Evolutionary conservation across 2,888 invertebrate species (phyloP).

Genomic region (Agrochola litura): DNA sequence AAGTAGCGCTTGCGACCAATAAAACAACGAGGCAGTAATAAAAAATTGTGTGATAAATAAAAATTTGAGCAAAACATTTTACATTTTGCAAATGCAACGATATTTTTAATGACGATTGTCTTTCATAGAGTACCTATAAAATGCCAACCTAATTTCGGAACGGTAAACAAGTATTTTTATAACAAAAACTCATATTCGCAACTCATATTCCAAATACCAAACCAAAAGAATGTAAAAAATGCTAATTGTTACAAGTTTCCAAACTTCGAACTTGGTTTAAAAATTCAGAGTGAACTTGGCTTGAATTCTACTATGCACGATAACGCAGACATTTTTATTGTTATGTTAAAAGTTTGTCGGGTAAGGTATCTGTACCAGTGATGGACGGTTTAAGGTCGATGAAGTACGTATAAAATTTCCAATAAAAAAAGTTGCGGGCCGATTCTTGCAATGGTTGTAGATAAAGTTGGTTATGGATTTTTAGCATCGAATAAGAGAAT

Average conservation of each 20-base stretch:
- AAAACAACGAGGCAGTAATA: too few species aligned
- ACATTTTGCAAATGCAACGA: not conserved
- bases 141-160: not conserved
- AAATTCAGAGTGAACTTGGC: slow-evolving; percentile 57
- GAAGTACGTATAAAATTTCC: too few species aligned
- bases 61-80: not conserved
- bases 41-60: too few species aligned
- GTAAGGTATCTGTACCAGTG: not conserved
- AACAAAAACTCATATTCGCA: slow-evolving; percentile 41
- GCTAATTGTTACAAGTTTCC: slow-evolving; percentile 49
- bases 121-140: not conserved
- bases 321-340: slow-evolving; percentile 67
- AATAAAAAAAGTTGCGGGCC: too few species aligned
- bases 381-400: too few species aligned
- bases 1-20: too few species aligned
- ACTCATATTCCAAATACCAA: slow-evolving; percentile 35
- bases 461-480: too few species aligned
- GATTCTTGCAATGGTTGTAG: too few species aligned
- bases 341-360: slow-evolving; percentile 62
- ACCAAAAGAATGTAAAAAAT: slow-evolving; percentile 52
- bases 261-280: slow-evolving; percentile 45
- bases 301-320: slow-evolving; percentile 52
- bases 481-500: too few species aligned
- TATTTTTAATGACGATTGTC: not conserved
- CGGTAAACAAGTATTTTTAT: slow-evolving; percentile 24